Evolutionary conservation across 2,797 vertebrate species (phyloP), one percentile per base, ranked within the genome.

Genomic region (Heteromormyrus szaboi): DNA sequence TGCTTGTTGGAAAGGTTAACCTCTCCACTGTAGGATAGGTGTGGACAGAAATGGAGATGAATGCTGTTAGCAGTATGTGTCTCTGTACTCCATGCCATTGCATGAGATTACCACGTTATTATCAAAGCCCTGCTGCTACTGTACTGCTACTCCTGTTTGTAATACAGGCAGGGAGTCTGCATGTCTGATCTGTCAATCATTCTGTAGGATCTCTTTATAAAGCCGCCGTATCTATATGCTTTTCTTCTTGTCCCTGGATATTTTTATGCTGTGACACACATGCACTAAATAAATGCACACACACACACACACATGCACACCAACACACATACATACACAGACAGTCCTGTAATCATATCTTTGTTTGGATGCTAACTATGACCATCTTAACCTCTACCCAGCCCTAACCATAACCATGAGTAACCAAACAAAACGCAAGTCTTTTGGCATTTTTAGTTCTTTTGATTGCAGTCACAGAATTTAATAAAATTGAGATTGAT

Each of bases 1-100:
- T 59, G 48, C 37, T 41, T 59, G 53, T 29, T 25, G 88, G 22
- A 79, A 88, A 88, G 88, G 88, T 88, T 88, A 83, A 54, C 76
- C 33, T 19, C 79, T 83, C 33, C 76, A 54, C 50, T 59, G 76
- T 37, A 41, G 8, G n/a, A 5, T 19, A 68, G 29, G 25, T 48
- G 2, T 56, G 19, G 53, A 62, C 6, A 59, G 53, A 33, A 44
- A 41, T 3, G 51, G 85, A 59, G 51, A 29, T 46, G 5, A 25
- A 48, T 84, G 46, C 81, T 84, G 81, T 25, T 22, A 9, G 50
- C 19, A 37, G 17, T 54, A 53, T 51, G 56, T 17, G 9, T 44
- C 68, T 22, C 11, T 44, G 9, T 56, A 19, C 53, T 79, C 37
- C 14, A 12, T 19, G 29, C 33, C 46, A 81, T 22, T 54, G 50